phyloP scores from a whole-genome alignment of 1,140 invertebrate genomes.

The Centruroides sculpturatus region DNA sequence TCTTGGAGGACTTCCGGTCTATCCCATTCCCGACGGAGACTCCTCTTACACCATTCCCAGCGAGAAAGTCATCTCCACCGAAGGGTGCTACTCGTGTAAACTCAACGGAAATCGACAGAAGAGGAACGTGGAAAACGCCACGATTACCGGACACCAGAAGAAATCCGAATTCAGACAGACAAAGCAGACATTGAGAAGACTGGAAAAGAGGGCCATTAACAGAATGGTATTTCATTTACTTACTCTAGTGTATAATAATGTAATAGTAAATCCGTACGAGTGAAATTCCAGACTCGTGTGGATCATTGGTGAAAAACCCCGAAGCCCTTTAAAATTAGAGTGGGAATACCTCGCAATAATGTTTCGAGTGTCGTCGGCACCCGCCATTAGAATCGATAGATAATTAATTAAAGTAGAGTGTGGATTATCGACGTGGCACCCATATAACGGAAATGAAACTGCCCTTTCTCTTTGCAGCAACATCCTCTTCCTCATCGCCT shows the following conservation, averaged over 20 bases:
- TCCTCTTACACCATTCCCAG: constrained; percentile 33
- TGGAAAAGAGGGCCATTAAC: constrained; percentile 4
- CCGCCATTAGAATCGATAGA: too few relatives aligned
- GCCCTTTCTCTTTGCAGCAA: constrained; percentile 1
- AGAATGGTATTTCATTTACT: constrained; percentile 11
- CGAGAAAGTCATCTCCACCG: constrained; percentile 62
- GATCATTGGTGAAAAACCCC: too few relatives aligned
- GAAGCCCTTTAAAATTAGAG: too few relatives aligned
- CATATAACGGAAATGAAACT: constrained; percentile 1
- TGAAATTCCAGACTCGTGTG: too few relatives aligned
- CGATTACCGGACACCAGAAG: not conserved
- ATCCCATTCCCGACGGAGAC: constrained; percentile 25
- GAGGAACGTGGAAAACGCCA: not conserved
- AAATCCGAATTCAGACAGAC: not conserved
- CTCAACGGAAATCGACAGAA: constrained; percentile 30
- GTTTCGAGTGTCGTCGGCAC: too few relatives aligned
- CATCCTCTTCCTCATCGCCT: constrained; percentile 11
- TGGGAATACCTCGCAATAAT: too few relatives aligned
- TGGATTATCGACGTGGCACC: not conserved
- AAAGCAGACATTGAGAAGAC: not conserved
- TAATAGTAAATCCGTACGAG: too few relatives aligned
- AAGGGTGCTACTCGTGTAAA: constrained; percentile 82
- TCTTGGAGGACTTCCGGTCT: constrained; percentile 50
- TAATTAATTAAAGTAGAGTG: too few relatives aligned
- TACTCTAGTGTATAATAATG: not conserved